Evolutionary conservation across 2,888 invertebrate species (phyloP), one percentile per base, ranked within the genome.

Genomic region (Spodoptera exigua): DNA sequence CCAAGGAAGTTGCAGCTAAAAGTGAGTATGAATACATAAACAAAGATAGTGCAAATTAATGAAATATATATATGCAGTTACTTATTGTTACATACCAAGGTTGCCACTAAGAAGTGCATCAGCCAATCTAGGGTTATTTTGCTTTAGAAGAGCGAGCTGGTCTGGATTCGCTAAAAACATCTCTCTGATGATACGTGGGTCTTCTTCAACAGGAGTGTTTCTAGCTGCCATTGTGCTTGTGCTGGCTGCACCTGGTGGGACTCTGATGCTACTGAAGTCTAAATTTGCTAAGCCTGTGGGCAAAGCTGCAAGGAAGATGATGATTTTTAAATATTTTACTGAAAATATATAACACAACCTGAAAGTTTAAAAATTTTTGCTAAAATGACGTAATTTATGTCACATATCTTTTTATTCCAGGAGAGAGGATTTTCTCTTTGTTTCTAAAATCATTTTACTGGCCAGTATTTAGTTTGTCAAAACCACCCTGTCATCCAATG

Each of bases 121-220:
- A 10, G 99, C 99, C 60, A 99, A 91, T 72, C 97, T 95, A 5
- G 99, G 98, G 94, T 99, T 99, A 82, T 99, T 98, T 87, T 99
- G 98, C 85, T 98, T 98, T 7, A 99, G 93, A 60, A 99, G 88
- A 1, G 99, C 97, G 57, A 99, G 91, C 85, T 99, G 98, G 84
- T 98, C 98, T 0, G 99, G 99, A 90, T 98, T 98, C 27, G 97
- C 96, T 41, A 98, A 89, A 79, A 98, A 97, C 96, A 98, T 97
- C 81, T 98, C 97, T 70, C 97, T 95, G 55, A 98, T 97, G 80
- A 96, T 95, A 14, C 96, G 96, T 7, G 98, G 98, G 90, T 98
- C 97, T 84, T 98, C 97, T 82, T 97, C 97, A 11, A 94, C 95
- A 7, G 91, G 89, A 3, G 90, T 86, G 49, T 78, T 87, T 61